Evolutionary conservation across 2,888 invertebrate genomes (phyloP), one percentile per base, ranked within the genome.

Genomic region (Steinernema carpocapsae): DNA sequence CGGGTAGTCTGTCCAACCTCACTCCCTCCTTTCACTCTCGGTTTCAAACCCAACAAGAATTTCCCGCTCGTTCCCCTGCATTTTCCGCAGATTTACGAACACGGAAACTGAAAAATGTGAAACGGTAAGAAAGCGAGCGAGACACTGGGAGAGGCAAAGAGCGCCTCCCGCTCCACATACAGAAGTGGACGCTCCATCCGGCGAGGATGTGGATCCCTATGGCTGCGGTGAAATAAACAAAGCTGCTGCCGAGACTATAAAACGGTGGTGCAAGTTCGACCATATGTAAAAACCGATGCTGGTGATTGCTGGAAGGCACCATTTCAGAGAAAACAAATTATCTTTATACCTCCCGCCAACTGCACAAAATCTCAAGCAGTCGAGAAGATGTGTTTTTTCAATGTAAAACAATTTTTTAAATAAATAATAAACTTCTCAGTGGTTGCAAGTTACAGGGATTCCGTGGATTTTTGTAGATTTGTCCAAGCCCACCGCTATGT

Each of bases 231-330:
- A 32, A 64, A 64, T 64, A 64, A 64, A 64, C 64, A 64, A 64
- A 64, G 64, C 64, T 2, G 64, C 64, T 2, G 29, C 32, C 64
- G 64, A 64, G 64, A 64, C 64, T 37, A 64, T 64, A 64, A 64
- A 64, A 26, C 29, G 37, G 32, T 29, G 32, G 32, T 17, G 64
- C 64, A 64, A 64, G 64, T 64, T 64, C 64, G 32, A 64, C 64
- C 64, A 64, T 64, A 64, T 64, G 64, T 64, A 64, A 64, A 64
- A 64, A 64, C 17, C 19, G 17, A 64, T 2, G 2, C 37, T 6
- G 32, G 32, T 6, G 32, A 64, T 7, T 29, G 64, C 48, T 19
- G 7, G 43, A 43, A 14, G n/a, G n/a, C n/a, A n/a, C n/a, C n/a
- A n/a, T n/a, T n/a, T n/a, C n/a, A n/a, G n/a, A n/a, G n/a, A n/a